These are phyloP conservation scores for Galeopterus variegatus DNA, from an alignment of 2,113 vertebrate genomes.

Conservation along the genomic window DNA sequence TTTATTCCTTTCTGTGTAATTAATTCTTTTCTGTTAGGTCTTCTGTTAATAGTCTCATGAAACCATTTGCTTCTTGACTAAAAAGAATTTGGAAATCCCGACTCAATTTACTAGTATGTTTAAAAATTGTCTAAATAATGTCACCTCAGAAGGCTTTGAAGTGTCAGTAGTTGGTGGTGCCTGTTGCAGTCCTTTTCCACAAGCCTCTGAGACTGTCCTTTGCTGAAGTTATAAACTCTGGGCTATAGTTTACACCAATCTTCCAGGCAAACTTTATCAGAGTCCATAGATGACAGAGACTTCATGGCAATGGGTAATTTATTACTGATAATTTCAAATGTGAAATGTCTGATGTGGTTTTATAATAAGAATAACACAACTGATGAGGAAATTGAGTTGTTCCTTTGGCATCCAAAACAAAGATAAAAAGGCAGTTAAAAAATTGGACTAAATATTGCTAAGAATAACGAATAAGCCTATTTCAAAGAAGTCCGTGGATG, in stretches of 20 bases:
- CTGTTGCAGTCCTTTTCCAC: accelerated
- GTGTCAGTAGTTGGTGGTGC: neutral
- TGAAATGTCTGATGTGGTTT: neutral
- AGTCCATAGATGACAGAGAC: neutral
- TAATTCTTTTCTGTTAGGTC: neutral
- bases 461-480: neutral
- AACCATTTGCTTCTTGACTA: neutral
- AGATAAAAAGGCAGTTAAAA: constrained; percentile 53
- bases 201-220: neutral
- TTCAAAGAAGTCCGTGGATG: neutral
- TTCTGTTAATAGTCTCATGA: neutral
- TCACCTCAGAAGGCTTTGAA: neutral
- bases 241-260: neutral
- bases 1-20: constrained; percentile 22
- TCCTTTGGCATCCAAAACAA: constrained; percentile 39
- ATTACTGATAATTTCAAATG: neutral
- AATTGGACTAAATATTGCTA: neutral
- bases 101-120: neutral
- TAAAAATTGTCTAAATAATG: too few species aligned
- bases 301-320: neutral
- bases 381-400: neutral
- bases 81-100: neutral
- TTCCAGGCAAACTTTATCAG: neutral
- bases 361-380: neutral
- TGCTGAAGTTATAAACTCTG: neutral